Percentiles rank a stretch among this genome's conserved stretches.
Conservation (phyloP, 2,113 vertebrate species). For the Prionailurus bengalensis region DNA sequence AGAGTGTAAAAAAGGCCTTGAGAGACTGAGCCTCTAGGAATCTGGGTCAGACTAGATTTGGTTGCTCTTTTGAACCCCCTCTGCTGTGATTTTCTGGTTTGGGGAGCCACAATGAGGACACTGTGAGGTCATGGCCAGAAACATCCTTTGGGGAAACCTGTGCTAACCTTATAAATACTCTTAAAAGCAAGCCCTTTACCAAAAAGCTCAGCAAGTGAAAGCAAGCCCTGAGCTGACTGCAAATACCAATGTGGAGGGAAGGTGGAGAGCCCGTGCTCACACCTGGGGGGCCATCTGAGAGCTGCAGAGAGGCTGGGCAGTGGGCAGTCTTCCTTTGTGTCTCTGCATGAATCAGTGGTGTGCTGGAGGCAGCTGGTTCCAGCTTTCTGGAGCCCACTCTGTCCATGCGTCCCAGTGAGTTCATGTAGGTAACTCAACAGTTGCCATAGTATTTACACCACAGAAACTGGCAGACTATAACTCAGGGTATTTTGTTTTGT, state of each 20-base stretch:
- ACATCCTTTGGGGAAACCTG: neutral
- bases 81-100: neutral
- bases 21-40: neutral
- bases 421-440: neutral
- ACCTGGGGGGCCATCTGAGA: neutral
- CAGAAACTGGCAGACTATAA: neutral
- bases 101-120: neutral
- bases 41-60: neutral
- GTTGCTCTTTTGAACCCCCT: neutral
- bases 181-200: neutral
- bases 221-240: neutral
- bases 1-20: neutral
- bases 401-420: neutral
- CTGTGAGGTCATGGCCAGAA: neutral
- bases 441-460: neutral
- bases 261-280: rapidly evolving
- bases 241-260: neutral
- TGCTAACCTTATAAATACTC: neutral
- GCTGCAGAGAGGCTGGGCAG: neutral
- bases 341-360: neutral
- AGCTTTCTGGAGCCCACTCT: neutral
- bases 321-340: rapidly evolving
- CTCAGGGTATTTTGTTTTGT: neutral
- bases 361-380: neutral
- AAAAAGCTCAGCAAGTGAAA: neutral